Percentiles rank a stretch among this genome's conserved stretches.
These are phyloP conservation scores for Panulirus ornatus DNA, from an alignment of 1,140 invertebrate genomes.

Conservation along the genomic window DNA sequence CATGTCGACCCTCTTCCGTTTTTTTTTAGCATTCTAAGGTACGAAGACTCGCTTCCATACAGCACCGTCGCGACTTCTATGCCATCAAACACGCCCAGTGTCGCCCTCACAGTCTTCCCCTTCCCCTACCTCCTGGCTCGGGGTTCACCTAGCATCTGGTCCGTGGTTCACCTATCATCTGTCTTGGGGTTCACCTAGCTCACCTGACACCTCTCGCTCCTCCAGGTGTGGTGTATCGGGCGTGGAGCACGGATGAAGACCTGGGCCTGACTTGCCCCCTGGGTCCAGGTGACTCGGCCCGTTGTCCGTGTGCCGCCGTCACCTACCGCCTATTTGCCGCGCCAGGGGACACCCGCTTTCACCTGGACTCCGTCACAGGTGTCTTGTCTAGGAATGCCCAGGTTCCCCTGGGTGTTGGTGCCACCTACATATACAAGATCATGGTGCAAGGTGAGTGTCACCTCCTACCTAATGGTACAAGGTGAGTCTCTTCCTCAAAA, in stretches of 20 bases:
- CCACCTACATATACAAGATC: slow-evolving; percentile 5
- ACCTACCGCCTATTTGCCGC: not conserved
- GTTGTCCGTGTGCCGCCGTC: slow-evolving; percentile 17
- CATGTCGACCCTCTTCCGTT: no score
- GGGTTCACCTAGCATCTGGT: no score
- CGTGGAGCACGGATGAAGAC: slow-evolving; percentile 15
- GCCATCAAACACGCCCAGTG: no score
- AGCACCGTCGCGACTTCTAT: no score
- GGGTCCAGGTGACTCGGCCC: slow-evolving; percentile 4
- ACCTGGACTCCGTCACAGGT: not conserved
- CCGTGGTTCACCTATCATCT: no score
- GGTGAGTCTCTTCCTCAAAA: no score
- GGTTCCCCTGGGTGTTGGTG: not conserved
- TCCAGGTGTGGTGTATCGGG: slow-evolving; percentile 11
- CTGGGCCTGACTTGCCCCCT: slow-evolving; percentile 10
- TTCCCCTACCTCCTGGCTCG: no score
- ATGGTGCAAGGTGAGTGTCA: not conserved
- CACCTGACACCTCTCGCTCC: not conserved
- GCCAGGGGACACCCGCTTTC: not conserved
- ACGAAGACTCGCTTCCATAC: no score
- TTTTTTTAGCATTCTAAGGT: no score
- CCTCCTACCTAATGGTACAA: no score
- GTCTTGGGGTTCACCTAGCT: not conserved
- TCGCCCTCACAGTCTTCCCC: no score
- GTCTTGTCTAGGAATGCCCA: slow-evolving; percentile 5